Percentiles rank a stretch among this genome's conserved stretches.
Conservation (phyloP, 2,797 vertebrate species). For the Cyprinella venusta region DNA sequence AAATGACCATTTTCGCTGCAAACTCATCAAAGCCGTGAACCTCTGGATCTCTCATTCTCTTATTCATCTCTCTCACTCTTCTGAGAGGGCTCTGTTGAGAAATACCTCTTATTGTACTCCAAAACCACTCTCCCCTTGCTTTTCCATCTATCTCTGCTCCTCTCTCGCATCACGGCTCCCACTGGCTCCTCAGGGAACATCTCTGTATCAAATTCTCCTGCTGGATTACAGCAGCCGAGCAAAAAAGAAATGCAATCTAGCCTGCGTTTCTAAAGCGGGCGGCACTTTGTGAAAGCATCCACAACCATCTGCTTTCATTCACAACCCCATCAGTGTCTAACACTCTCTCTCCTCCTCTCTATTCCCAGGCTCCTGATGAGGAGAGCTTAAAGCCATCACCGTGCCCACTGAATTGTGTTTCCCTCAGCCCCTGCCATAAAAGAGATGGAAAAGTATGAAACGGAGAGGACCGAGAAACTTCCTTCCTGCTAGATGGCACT, state of each 20-base stretch:
- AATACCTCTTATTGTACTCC: slow-evolving; percentile 67
- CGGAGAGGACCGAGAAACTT: slow-evolving; percentile 18
- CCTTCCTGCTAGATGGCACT: slow-evolving; percentile 82
- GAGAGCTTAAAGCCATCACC: slow-evolving; percentile 80
- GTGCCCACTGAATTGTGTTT: slow-evolving; percentile 77
- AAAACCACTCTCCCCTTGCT: slow-evolving; percentile 68
- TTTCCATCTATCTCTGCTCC: slow-evolving; percentile 70
- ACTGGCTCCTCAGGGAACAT: slow-evolving; percentile 69
- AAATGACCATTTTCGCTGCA: slow-evolving; percentile 30
- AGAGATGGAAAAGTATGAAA: slow-evolving; percentile 34
- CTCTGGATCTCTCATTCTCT: slow-evolving; percentile 4
- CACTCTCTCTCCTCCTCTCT: slow-evolving; percentile 46
- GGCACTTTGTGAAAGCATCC: slow-evolving; percentile 70
- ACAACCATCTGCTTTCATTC: slow-evolving; percentile 75
- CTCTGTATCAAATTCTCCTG: slow-evolving; percentile 77
- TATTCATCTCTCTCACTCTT: background rate
- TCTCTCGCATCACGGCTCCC: slow-evolving; percentile 42
- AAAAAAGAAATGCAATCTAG: slow-evolving; percentile 75
- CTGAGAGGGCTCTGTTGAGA: slow-evolving; percentile 57
- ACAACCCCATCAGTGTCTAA: slow-evolving; percentile 54
- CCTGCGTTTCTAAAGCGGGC: slow-evolving; percentile 76
- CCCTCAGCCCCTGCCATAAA: slow-evolving; percentile 69
- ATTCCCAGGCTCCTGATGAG: slow-evolving; percentile 77
- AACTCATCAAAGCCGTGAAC: slow-evolving; percentile 11
- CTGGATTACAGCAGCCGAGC: slow-evolving; percentile 71